Evolutionary conservation across 2,797 vertebrate genomes (phyloP), one percentile per base, ranked within the genome.

Genomic region (Craterocephalus amniculus): DNA sequence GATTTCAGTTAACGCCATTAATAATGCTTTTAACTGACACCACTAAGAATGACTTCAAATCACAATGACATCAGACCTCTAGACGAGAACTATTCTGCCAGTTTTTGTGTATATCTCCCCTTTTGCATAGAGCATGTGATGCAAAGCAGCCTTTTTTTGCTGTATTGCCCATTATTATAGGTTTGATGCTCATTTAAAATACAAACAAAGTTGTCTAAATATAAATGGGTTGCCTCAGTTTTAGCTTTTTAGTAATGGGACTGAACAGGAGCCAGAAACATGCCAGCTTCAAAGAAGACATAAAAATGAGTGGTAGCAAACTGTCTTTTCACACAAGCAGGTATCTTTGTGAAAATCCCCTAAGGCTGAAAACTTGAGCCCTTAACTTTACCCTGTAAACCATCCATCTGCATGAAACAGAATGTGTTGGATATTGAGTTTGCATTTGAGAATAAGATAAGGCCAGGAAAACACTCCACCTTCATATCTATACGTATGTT

Each of bases 361-460:
- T 0, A 55, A 82, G 79, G 83, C 76, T 74, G 73, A 83, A 78
- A 79, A 69, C 63, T 80, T 81, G 86, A 87, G 87, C 79, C 84
- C 78, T 83, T 86, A 85, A 81, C 79, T 52, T 76, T 9, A 14
- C 67, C 78, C 83, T 86, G 80, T 81, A 78, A 83, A 72, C 82
- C 67, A 67, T 76, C 63, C 36, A 36, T 45, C 76, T 76, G 56
- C 43, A 31, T 63, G 54, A 34, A 26, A 49, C 24, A 32, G 26
- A 48, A 72, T 58, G 27, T 55, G 51, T 49, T 45, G 56, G 62
- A 69, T 58, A 56, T 69, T 76, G 65, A 81, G 72, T 76, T 74
- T 81, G 76, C 78, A 65, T 78, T 40, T 0, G 49, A 72, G 62
- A 56, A 68, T 70, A 76, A 72, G 45, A 83, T 68, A 56, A 67